Base-by-base conservation (phyloP, 2,797 vertebrate genomes). In the Falco cherrug region DNA sequence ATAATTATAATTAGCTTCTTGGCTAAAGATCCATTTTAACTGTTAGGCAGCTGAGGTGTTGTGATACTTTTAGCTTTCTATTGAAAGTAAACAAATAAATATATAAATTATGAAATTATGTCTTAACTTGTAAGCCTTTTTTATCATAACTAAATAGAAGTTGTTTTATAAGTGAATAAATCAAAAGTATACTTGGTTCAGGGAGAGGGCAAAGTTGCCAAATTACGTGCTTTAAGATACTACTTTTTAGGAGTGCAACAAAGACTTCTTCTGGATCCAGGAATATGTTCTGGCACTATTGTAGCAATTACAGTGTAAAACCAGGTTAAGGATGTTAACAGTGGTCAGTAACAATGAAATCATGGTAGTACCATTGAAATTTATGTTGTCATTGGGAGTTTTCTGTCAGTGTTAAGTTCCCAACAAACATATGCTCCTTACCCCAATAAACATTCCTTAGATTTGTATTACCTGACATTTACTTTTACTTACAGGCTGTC, bases 401-500 rank as follows among this genome's bases (percentile, higher is more conserved):
- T 94, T 87, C 57, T 7, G 22, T 74, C 26, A 7, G 22, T 67
- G 26, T 53, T 56, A 35, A 35, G 43, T 80, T 76, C 61, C 43
- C 0, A 3, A 89, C 63, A 69, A 71, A 28, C 22, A 19, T 47
- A 22, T 28, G 26, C 20, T 86, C 33, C 25, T 67, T 79, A 69
- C 35, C 56, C 33, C 15, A 11, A 17, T 57, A 82, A 81, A 71
- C 19, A n/a, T 14, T 68, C 39, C 43, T 81, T 68, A 45, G 19
- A 47, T 54, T 61, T 84, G 71, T 57, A 41, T 73, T 84, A 68
- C 84, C 80, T 94, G 84, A 37, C 22, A 28, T 83, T 82, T 86
- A 16, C 83, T 63, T 93, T 57, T 83, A 6, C 59, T 90, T 77
- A 7, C 96, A 99, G 99, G 93, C 98, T 99, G 19, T 99, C 99